Base-by-base conservation (phyloP, 2,113 vertebrate species). In the Fulica atra region DNA sequence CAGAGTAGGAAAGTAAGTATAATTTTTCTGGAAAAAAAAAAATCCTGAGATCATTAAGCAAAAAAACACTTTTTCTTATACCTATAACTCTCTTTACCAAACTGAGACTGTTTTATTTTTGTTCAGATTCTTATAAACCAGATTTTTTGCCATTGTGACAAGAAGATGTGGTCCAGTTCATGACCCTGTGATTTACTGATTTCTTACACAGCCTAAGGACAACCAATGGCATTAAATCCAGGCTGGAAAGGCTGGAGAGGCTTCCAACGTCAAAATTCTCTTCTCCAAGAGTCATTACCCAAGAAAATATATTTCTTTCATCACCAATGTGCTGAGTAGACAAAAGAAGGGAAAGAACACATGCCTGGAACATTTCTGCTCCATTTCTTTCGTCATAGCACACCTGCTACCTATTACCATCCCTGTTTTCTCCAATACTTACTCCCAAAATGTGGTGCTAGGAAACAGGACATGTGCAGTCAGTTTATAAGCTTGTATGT, bases 21-120 rank as follows among this genome's bases (percentile, higher is more conserved):
- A 13, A 1, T 1, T 71, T 54, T 84, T 78, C 21, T 81, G 15
- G 86, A 91, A 65, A 51, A 21, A 50, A 50, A 51, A 12, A 44
- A 15, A 44, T 16, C 18, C 42, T 44, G 17, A 64, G 11, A 60
- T 16, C 2, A 29, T 26, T 66, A 63, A 42, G 57, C 20, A 79
- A 76, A 72, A 2, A 51, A 81, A 23, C 10, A 12, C 1, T 31
- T 60, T 54, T 69, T 40, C 36, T 40, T 68, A 31, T 19, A 33
- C 3, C 1, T 1, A 0, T 50, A 57, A 5, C 8, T 69, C 54
- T 64, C 18, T 46, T 50, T 31, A 40, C 2, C 19, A 44, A 21
- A 29, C 3, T 38, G 16, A 72, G 29, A 63, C 7, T 59, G 10
- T 1, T 83, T 80, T 60, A 6, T 2, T 74, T 76, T 42, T 5